These are phyloP conservation scores for Artemisiospiza belli DNA, from an alignment of 2,113 vertebrate genomes.

Conservation along the genomic window DNA sequence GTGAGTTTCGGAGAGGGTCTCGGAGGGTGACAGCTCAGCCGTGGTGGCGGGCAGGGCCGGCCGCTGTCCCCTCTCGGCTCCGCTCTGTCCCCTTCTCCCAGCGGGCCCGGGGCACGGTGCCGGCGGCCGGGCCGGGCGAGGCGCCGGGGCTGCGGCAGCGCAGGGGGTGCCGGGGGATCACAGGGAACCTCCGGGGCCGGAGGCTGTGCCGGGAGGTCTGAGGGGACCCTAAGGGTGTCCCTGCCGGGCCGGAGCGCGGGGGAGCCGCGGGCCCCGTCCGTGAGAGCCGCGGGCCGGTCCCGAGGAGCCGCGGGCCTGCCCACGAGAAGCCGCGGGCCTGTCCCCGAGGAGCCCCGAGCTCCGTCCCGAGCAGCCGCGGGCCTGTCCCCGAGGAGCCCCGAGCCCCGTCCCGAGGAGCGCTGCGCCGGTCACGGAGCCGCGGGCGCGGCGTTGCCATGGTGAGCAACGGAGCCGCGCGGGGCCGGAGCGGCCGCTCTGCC, in stretches of 20 bases:
- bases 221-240: no score
- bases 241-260: no score
- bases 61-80: neutral
- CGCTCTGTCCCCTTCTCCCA: neutral
- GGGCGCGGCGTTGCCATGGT: neutral
- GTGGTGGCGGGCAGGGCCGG: rapidly evolving
- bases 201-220: neutral
- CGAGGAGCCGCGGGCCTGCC: no score
- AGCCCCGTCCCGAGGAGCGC: no score
- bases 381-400: no score
- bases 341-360: no score
- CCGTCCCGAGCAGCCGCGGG: no score
- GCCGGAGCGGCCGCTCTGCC: neutral
- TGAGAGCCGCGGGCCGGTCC: no score
- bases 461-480: neutral
- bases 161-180: no score
- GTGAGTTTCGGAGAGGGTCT: neutral
- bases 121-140: neutral
- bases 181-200: neutral
- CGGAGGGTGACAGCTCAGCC: neutral
- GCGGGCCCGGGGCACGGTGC: neutral
- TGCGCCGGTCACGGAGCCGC: neutral
- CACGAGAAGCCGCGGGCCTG: no score
- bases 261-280: neutral
- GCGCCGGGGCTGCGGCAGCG: neutral